Evolutionary conservation across 2,797 vertebrate species (phyloP).

Genomic region (Esox lucius): DNA sequence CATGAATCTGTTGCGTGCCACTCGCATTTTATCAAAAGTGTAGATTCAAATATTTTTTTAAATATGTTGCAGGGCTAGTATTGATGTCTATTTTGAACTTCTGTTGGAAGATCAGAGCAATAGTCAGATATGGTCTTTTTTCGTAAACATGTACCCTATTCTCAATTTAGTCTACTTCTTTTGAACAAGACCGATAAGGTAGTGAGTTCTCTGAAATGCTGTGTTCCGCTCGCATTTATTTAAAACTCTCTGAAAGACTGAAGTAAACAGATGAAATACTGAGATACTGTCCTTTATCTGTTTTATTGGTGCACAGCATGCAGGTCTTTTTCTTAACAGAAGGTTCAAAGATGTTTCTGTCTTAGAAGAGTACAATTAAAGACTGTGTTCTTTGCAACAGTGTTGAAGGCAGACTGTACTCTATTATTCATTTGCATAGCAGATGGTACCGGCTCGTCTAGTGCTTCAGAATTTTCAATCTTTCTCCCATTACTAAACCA

Average conservation of each 20-base stretch:
- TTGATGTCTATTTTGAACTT: not conserved
- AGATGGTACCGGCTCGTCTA: conserved; percentile 27
- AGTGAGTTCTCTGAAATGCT: not conserved
- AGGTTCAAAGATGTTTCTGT: not conserved
- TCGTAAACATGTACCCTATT: not conserved
- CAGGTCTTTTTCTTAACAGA: not conserved
- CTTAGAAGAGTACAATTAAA: conserved; percentile 1
- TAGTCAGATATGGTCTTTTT: not conserved
- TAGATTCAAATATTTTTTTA: not conserved
- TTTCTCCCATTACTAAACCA: not conserved
- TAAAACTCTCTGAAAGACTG: too few species aligned
- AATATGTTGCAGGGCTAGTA: not conserved
- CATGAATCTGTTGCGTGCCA: too few species aligned
- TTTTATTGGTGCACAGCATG: not conserved
- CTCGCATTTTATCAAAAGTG: not conserved
- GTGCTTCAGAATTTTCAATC: conserved; percentile 4
- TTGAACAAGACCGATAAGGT: too few species aligned
- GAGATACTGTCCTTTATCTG: not conserved
- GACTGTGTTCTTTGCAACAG: not conserved
- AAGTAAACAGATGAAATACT: not conserved
- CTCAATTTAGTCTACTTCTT: not conserved
- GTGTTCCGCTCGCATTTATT: not conserved
- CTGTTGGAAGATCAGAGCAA: not conserved
- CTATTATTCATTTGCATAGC: conserved; percentile 37
- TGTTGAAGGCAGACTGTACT: conserved; percentile 20